Percentiles rank a stretch among this genome's conserved stretches.
These are phyloP conservation scores for Sarcophaga rosellei DNA, from an alignment of 2,888 invertebrate species.

Conservation along the genomic window DNA sequence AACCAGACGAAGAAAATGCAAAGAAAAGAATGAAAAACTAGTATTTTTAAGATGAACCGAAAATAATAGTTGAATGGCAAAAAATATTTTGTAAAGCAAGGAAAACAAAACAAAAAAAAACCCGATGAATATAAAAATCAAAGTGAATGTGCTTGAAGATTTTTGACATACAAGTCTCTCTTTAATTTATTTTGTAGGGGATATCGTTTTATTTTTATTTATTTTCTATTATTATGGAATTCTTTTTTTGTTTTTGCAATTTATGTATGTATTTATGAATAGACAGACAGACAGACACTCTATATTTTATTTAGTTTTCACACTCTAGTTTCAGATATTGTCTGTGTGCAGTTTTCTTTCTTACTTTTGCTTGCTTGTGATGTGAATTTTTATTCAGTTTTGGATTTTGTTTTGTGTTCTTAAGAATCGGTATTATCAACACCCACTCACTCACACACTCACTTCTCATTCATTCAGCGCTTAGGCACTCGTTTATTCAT, in stretches of 20 bases:
- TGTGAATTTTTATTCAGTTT: neutral
- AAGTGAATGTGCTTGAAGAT: constrained; percentile 15
- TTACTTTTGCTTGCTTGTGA: neutral
- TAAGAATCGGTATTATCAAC: constrained; percentile 38
- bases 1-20: neutral
- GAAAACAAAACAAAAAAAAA: too few relatives aligned
- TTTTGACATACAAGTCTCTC: constrained; percentile 23
- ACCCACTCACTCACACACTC: constrained; percentile 16
- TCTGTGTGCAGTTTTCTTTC: neutral
- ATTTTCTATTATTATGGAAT: neutral
- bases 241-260: constrained; percentile 4
- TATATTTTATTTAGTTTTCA: constrained; percentile 5
- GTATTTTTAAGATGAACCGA: constrained; percentile 7
- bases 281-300: neutral
- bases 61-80: neutral
- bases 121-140: constrained; percentile 2
- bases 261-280: constrained; percentile 10
- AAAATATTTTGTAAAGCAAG: neutral
- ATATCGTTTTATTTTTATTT: constrained; percentile 20
- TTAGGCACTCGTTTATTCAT: neutral
- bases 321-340: constrained; percentile 4
- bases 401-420: constrained; percentile 15
- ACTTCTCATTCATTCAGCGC: neutral
- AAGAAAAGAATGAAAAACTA: constrained; percentile 2
- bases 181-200: neutral